Percentiles rank a stretch among this genome's conserved stretches.
Evolutionary conservation across 1,140 invertebrate species (phyloP).

Genomic region (Meloidogyne chitwoodi): DNA sequence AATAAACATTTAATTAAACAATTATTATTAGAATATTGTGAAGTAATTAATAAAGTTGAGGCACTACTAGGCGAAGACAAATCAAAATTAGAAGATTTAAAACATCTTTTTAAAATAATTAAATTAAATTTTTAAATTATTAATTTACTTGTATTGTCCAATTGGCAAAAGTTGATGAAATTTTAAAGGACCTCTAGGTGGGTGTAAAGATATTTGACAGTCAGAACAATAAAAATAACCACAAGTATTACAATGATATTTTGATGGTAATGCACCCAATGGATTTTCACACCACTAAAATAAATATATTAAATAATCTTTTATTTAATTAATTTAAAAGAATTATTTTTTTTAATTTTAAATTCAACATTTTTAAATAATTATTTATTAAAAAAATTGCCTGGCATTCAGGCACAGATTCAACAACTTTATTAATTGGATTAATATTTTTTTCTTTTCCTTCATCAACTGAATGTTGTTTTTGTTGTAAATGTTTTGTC

Average conservation of each 20-base stretch:
- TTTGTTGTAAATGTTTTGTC: not conserved
- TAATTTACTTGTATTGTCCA: not conserved
- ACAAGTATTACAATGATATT: conserved; percentile 83
- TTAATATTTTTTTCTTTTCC: not conserved
- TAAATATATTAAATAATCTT: not conserved
- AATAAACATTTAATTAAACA: conserved; percentile 68
- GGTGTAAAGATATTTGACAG: conserved; percentile 86
- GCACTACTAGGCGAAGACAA: not conserved
- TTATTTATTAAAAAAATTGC: too few relatives aligned
- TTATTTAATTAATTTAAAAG: too few relatives aligned
- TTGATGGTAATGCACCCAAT: conserved; percentile 6
- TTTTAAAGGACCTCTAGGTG: conserved; percentile 80
- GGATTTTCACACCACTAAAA: conserved; percentile 31
- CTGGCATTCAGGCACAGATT: not conserved
- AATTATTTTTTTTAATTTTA: too few relatives aligned
- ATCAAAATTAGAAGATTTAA: not conserved
- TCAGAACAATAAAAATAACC: conserved; percentile 87
- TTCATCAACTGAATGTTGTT: not conserved
- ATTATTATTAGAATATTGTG: not conserved
- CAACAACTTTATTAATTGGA: not conserved
- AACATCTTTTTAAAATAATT: not conserved
- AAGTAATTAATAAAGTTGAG: not conserved
- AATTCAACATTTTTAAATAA: too few relatives aligned
- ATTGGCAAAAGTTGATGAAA: conserved; percentile 75
- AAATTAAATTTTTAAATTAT: not conserved